These are phyloP conservation scores for Alexandromys fortis DNA, from an alignment of 2,113 vertebrate species.

Conservation along the genomic window DNA sequence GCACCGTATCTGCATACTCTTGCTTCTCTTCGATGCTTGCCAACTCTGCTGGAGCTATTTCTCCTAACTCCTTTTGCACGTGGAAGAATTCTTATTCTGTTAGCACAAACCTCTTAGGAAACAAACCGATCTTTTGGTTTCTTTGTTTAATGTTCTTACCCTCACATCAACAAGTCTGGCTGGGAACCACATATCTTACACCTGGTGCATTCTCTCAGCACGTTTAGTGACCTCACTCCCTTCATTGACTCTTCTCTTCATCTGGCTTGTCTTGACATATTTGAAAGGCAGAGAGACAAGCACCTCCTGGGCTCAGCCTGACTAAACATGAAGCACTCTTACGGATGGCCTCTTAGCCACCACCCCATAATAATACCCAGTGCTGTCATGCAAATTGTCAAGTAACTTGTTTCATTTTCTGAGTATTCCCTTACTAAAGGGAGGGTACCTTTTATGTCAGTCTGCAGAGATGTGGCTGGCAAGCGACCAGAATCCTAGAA, in stretches of 20 bases:
- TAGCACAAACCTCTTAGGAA: neutral
- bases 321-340: neutral
- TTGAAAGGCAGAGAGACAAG: conserved; percentile 27
- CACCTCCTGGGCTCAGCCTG: neutral
- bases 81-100: neutral
- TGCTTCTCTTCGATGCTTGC: neutral
- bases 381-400: neutral
- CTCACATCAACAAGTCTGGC: neutral
- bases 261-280: neutral
- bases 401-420: neutral
- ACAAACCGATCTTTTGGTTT: neutral
- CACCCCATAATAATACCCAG: neutral
- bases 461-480: neutral
- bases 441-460: neutral
- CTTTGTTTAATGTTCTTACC: conserved; percentile 1
- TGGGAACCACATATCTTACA: neutral
- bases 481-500: neutral
- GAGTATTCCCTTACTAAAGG: too few relatives aligned
- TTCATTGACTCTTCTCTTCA: neutral
- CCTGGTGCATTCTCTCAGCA: neutral
- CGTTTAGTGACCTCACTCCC: neutral
- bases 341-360: neutral
- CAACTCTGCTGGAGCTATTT: neutral
- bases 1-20: neutral
- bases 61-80: neutral